A percentile compares a stretch with the other conserved stretches of the same genome.
Conservation (phyloP, 2,888 invertebrate species). For the Hemistola chrysoprasaria region DNA sequence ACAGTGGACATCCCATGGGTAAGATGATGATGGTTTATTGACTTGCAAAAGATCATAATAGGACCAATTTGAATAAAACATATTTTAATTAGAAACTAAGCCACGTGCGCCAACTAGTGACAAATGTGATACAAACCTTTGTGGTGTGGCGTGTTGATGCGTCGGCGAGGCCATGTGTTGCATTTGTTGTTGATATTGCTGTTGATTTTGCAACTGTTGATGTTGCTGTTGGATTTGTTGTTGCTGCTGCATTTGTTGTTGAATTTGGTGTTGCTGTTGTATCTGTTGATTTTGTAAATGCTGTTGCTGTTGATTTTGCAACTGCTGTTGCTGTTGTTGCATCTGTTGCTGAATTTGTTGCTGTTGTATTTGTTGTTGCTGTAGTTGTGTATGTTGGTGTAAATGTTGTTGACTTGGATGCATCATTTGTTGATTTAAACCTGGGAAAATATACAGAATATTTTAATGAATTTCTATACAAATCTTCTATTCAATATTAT, state of each 20-base stretch:
- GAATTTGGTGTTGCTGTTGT: constrained; percentile 13
- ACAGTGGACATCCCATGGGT: too few relatives aligned
- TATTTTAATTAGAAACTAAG: too few relatives aligned
- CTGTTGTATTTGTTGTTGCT: constrained; percentile 24
- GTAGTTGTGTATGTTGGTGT: constrained; percentile 22
- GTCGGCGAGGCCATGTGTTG: constrained; percentile 26
- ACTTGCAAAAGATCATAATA: too few relatives aligned
- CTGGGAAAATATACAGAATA: too few relatives aligned
- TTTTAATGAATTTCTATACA: too few relatives aligned
- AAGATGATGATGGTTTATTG: too few relatives aligned
- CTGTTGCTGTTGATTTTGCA: constrained; percentile 40
- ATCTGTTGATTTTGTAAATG: constrained; percentile 36
- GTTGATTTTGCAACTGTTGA: constrained; percentile 21
- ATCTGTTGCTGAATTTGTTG: constrained; percentile 18
- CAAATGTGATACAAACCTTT: constrained; percentile 33
- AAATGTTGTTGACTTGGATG: constrained; percentile 25
- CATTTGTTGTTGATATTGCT: constrained; percentile 26
- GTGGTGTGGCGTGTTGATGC: constrained; percentile 38
- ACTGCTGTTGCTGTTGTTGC: constrained; percentile 64
- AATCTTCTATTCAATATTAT: too few relatives aligned
- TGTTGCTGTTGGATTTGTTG: constrained; percentile 26
- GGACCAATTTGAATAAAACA: too few relatives aligned
- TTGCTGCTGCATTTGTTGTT: constrained; percentile 30
- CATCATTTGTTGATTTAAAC: constrained; percentile 34
- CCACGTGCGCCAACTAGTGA: too few relatives aligned